Percentiles rank a stretch among this genome's conserved stretches.
Conservation (phyloP, 2,113 vertebrate genomes). For the Callocephalon fimbriatum region DNA sequence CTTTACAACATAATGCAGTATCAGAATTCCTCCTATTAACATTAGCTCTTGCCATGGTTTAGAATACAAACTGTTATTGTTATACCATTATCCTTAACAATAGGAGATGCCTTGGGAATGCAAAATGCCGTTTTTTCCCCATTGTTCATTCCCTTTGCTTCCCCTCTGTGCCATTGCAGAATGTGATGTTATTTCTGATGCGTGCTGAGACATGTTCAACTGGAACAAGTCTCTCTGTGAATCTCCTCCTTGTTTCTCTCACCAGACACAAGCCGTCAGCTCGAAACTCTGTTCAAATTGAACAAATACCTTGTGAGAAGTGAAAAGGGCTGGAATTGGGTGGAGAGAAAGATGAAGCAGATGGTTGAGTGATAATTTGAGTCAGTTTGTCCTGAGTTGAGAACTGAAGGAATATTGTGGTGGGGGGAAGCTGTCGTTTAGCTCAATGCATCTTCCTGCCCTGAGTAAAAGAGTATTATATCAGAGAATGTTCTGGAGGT, state of each 20-base stretch:
- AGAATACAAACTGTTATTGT: neutral
- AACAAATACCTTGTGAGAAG: neutral
- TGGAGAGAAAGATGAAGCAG: neutral
- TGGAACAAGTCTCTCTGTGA: neutral
- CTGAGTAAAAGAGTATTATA: neutral
- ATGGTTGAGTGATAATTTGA: neutral
- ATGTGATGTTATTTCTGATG: neutral
- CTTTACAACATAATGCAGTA: neutral
- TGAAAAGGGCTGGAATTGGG: neutral
- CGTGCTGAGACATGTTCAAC: neutral
- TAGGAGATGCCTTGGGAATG: neutral
- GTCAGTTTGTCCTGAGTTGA: neutral
- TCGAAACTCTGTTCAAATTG: neutral
- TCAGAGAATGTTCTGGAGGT: neutral
- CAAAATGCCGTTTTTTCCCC: neutral
- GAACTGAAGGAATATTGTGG: neutral
- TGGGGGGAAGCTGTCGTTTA: neutral
- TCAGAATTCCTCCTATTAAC: neutral
- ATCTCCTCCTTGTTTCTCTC: neutral
- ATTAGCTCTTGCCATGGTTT: neutral
- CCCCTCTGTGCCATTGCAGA: neutral
- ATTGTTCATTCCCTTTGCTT: neutral
- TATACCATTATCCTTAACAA: neutral
- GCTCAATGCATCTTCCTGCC: neutral
- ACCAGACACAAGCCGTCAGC: neutral